A percentile compares a stretch with the other conserved stretches of the same genome.
phyloP scores from a whole-genome alignment of 2,888 invertebrate species.

The Drosophila ustulata region DNA sequence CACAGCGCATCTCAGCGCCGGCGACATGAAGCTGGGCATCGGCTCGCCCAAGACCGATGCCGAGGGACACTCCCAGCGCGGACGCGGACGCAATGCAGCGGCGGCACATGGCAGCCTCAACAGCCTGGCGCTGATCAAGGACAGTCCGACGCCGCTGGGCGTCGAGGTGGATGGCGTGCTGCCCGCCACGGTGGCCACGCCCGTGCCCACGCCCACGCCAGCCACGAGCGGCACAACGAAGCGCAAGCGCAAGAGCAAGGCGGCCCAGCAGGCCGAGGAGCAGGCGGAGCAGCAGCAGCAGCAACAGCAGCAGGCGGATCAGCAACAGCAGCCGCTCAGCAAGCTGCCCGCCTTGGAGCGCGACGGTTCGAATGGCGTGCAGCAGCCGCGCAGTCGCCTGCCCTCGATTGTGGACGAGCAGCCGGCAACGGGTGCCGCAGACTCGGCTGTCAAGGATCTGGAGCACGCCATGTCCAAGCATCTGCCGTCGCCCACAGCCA shows the following conservation, averaged over 20 bases:
- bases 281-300: conserved; percentile 63
- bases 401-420: conserved; percentile 84
- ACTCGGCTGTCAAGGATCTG: conserved; percentile 89
- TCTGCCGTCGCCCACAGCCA: conserved; percentile 89
- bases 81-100: conserved; percentile 79
- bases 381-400: conserved; percentile 81
- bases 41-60: conserved; percentile 85
- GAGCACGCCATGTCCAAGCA: conserved; percentile 99
- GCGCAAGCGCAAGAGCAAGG: conserved; percentile 88
- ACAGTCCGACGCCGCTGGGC: conserved; percentile 72
- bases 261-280: conserved; percentile 84
- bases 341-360: conserved; percentile 76
- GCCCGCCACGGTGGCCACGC: conserved; percentile 71
- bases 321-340: conserved; percentile 68
- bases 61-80: conserved; percentile 78
- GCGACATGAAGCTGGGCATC: conserved; percentile 80
- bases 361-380: conserved; percentile 53
- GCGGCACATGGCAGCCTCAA: conserved; percentile 71
- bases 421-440: conserved; percentile 65
- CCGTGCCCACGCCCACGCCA: conserved; percentile 59
- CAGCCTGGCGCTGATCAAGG: conserved; percentile 80
- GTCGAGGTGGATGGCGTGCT: conserved; percentile 74
- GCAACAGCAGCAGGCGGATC: conserved; percentile 82
- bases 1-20: conserved; percentile 68
- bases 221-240: conserved; percentile 71